A percentile compares a stretch with the other conserved stretches of the same genome.
Conservation (phyloP, 2,113 vertebrate genomes). For the Zapus hudsonius region DNA sequence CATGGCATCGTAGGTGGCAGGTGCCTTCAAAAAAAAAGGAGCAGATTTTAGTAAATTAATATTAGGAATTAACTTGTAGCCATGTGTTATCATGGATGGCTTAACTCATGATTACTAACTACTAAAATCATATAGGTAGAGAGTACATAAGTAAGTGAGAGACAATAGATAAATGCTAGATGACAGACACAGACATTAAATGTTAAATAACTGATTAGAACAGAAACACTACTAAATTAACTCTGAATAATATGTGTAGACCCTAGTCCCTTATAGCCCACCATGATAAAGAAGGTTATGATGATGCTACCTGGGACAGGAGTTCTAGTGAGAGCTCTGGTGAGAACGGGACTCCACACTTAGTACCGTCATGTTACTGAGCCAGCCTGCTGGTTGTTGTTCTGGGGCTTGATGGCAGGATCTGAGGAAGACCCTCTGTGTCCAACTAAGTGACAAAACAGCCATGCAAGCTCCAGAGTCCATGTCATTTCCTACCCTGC, state of each 20-base stretch:
- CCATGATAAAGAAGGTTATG: not conserved
- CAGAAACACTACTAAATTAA: too few relatives aligned
- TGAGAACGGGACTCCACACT: not conserved
- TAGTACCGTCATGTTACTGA: not conserved
- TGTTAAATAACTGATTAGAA: too few relatives aligned
- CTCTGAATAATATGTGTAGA: not conserved
- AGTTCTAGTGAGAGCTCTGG: not conserved
- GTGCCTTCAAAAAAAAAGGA: conserved; percentile 72
- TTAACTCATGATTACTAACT: too few relatives aligned
- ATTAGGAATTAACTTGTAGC: not conserved
- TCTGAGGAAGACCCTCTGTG: not conserved
- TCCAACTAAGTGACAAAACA: not conserved
- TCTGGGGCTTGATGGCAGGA: not conserved
- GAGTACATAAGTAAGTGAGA: too few relatives aligned
- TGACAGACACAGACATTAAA: too few relatives aligned
- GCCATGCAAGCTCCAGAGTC: too few relatives aligned
- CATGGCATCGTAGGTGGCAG: conserved; percentile 82
- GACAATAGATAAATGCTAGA: too few relatives aligned
- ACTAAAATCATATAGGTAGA: too few relatives aligned
- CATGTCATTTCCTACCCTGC: too few relatives aligned
- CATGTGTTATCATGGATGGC: too few relatives aligned
- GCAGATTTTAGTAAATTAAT: not conserved
- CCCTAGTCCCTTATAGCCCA: not conserved
- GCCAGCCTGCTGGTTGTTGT: not conserved
- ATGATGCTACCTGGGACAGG: not conserved